These are phyloP conservation scores for Pseudonaja textilis DNA, from an alignment of 2,113 vertebrate species.

Conservation along the genomic window DNA sequence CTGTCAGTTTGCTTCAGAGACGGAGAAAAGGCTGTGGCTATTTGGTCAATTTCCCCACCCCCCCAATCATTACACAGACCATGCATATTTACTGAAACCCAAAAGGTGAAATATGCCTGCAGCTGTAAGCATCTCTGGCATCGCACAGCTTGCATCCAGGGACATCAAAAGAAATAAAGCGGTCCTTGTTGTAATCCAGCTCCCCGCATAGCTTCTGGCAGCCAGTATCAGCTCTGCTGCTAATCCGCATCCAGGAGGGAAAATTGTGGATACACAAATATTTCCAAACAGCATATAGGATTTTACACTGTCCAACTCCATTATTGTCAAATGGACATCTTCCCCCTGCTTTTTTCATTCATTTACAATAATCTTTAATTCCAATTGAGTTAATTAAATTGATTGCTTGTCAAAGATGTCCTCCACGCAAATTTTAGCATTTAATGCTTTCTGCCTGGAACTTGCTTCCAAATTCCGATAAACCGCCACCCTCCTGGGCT, in stretches of 20 bases:
- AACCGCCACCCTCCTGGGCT: background rate
- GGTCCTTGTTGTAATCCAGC: slow-evolving; percentile 47
- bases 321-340: slow-evolving; percentile 43
- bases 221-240: slow-evolving; percentile 39
- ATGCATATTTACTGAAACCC: background rate
- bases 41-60: slow-evolving; percentile 41
- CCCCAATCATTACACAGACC: slow-evolving; percentile 36
- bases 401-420: slow-evolving; percentile 56
- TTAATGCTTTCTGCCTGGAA: background rate
- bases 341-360: background rate
- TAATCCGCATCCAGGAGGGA: slow-evolving; percentile 47
- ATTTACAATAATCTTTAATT: slow-evolving; percentile 32
- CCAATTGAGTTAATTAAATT: slow-evolving; percentile 35
- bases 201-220: slow-evolving; percentile 36
- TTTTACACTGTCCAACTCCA: slow-evolving; percentile 50
- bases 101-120: background rate
- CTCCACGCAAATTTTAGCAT: slow-evolving; percentile 14
- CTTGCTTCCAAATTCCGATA: background rate
- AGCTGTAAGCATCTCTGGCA: slow-evolving; percentile 11
- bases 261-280: slow-evolving; percentile 36
- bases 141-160: slow-evolving; percentile 35
- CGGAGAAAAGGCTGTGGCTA: slow-evolving; percentile 31
- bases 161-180: slow-evolving; percentile 40
- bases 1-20: slow-evolving; percentile 51
- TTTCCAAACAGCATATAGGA: slow-evolving; percentile 33